Percentiles rank a stretch among this genome's conserved stretches.
Conservation (phyloP, 1,140 invertebrate genomes). For the Conus ventricosus region DNA sequence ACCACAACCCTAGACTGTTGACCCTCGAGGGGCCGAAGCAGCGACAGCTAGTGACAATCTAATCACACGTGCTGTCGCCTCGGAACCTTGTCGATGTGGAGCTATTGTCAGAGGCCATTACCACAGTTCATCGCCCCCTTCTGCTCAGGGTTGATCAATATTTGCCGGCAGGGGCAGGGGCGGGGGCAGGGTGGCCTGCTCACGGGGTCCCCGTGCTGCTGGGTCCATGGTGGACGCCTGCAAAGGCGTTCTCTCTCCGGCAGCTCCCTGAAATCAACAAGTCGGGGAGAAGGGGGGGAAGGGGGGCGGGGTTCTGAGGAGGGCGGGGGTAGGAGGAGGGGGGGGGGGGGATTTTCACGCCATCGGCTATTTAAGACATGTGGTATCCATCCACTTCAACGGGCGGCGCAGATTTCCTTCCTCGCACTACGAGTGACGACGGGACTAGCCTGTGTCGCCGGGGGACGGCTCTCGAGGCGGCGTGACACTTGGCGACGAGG, state of each 20-base stretch:
- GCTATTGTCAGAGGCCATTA: neutral
- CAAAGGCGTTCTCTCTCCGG: too few species aligned
- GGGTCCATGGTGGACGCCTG: neutral
- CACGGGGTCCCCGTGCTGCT: too few species aligned
- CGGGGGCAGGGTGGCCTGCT: neutral
- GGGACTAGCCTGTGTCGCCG: too few species aligned
- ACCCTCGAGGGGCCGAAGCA: neutral
- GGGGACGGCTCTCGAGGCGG: too few species aligned
- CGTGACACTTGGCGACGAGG: too few species aligned
- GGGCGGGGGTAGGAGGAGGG: too few species aligned
- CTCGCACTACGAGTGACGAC: too few species aligned
- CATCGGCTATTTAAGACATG: too few species aligned
- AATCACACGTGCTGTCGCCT: constrained; percentile 4
- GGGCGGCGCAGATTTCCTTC: too few species aligned
- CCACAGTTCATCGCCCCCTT: constrained; percentile 10
- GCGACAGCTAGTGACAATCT: neutral
- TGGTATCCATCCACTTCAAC: too few species aligned
- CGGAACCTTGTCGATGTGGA: neutral
- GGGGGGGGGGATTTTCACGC: neutral
- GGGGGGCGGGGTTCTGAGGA: neutral
- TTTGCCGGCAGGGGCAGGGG: neutral
- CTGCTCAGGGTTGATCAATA: constrained; percentile 5
- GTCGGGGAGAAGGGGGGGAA: neutral
- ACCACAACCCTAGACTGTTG: neutral
- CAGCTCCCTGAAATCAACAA: too few species aligned